Evolutionary conservation across 2,888 invertebrate species (phyloP), one percentile per base, ranked within the genome.

Genomic region (Cabera pusaria): DNA sequence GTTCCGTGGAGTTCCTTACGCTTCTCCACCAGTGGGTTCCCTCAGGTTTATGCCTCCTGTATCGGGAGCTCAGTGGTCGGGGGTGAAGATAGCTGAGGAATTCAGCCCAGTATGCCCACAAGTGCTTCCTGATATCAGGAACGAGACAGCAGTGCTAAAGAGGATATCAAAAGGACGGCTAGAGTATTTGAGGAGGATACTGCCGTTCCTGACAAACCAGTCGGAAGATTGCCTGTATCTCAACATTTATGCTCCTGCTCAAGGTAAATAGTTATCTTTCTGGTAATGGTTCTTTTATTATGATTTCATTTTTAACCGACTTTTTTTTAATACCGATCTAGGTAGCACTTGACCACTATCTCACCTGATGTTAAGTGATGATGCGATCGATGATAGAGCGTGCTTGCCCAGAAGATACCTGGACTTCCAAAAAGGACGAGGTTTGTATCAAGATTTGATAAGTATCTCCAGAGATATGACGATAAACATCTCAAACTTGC

Each of bases 211-310:
- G 57, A 93, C 93, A 57, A 95, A 97, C 76, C 98, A 98, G 88
- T 96, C 95, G 56, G 99, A 99, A 90, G 98, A 99, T 90, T 99
- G 99, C 73, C 92, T 99, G 48, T 98, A 97, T 80, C 92, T 99
- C 73, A 99, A 99, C 85, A 95, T 99, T 70, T 99, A 98, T 90
- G 96, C 97, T 11, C 98, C 98, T 33, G 95, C 95, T 61, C 95
- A 96, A 94, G 97, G 98, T 98, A 90, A 92, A 91, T 72, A 51
- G 42, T 33, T 46, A n/a, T 39, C 26, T 21, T 44, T 48, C 22
- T 35, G 11, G 0, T 6, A 1, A 8, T 18, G 8, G 2, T n/a
- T 11, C 2, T 5, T 21, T 8, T 16, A 17, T 18, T 22, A n/a
- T n/a, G n/a, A n/a, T n/a, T n/a, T n/a, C n/a, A n/a, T n/a, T n/a